These are phyloP conservation scores for Halyomorpha halys DNA, from an alignment of 1,140 invertebrate species.

Conservation along the genomic window DNA sequence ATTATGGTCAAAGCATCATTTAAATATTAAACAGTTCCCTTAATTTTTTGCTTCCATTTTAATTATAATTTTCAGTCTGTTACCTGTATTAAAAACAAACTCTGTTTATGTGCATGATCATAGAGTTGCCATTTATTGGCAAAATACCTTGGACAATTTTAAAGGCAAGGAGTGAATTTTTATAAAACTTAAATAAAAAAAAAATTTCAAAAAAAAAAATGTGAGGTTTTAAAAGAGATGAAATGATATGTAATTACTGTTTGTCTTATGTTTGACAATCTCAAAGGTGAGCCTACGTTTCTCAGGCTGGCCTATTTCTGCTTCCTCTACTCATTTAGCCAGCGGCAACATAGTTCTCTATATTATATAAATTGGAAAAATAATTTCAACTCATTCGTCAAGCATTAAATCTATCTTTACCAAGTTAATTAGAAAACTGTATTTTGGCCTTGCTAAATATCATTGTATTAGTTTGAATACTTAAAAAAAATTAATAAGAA, in stretches of 20 bases:
- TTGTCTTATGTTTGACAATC: slow-evolving; percentile 4
- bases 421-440: slow-evolving; percentile 15
- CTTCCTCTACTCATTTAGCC: slow-evolving; percentile 11
- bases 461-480: slow-evolving; percentile 3
- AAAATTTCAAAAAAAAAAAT: not conserved
- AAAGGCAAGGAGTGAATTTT: not conserved
- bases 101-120: not conserved
- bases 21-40: too few relatives aligned
- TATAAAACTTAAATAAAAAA: not conserved
- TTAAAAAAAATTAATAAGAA: slow-evolving; percentile 1
- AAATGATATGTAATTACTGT: not conserved
- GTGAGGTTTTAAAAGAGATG: not conserved
- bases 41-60: not conserved
- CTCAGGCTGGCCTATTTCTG: slow-evolving; percentile 1
- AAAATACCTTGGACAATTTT: not conserved
- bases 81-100: not conserved
- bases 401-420: not conserved
- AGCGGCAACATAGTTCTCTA: slow-evolving; percentile 1
- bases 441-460: slow-evolving; percentile 15
- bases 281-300: not conserved
- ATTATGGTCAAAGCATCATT: too few relatives aligned
- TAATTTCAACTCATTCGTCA: slow-evolving; percentile 1
- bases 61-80: not conserved
- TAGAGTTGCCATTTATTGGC: not conserved
- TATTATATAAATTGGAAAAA: slow-evolving; percentile 4